Conservation (phyloP, 2,113 vertebrate genomes). For the Suncus etruscus region DNA sequence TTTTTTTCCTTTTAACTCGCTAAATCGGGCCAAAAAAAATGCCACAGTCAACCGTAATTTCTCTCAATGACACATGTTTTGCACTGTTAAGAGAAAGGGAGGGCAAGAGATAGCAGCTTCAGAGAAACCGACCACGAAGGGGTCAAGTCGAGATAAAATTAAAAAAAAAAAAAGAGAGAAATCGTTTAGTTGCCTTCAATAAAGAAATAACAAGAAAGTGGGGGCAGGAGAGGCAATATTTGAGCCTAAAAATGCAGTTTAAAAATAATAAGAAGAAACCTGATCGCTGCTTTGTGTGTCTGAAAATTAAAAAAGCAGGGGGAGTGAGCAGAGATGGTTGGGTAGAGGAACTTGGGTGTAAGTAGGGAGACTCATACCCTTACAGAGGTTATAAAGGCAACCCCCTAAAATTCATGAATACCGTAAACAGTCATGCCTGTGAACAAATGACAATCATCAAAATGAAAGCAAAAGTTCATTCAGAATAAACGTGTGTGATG, state of each 20-base stretch:
- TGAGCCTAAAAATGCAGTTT: conserved; percentile 1
- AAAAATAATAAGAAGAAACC: conserved; percentile 38
- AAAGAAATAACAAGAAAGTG: neutral
- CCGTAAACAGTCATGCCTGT: no score
- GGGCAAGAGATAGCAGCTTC: neutral
- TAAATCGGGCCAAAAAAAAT: neutral
- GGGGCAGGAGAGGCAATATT: neutral
- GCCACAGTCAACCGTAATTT: neutral
- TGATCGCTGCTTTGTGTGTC: neutral
- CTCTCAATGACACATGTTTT: neutral
- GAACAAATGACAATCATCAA: no score
- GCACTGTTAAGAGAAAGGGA: neutral
- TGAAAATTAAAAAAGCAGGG: no score
- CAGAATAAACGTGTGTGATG: no score
- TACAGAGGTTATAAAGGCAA: no score
- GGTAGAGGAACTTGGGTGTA: no score
- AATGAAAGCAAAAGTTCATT: no score
- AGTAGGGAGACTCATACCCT: no score
- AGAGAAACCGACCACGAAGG: neutral
- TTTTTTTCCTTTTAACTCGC: conserved; percentile 3
- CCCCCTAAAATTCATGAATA: no score
- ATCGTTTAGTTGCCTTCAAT: neutral
- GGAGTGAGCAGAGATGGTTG: no score
- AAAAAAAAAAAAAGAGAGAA: neutral
- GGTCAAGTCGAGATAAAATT: neutral